Evolutionary conservation across 2,888 invertebrate genomes (phyloP), one percentile per base, ranked within the genome.

Genomic region (Tromatobia lineatoria): DNA sequence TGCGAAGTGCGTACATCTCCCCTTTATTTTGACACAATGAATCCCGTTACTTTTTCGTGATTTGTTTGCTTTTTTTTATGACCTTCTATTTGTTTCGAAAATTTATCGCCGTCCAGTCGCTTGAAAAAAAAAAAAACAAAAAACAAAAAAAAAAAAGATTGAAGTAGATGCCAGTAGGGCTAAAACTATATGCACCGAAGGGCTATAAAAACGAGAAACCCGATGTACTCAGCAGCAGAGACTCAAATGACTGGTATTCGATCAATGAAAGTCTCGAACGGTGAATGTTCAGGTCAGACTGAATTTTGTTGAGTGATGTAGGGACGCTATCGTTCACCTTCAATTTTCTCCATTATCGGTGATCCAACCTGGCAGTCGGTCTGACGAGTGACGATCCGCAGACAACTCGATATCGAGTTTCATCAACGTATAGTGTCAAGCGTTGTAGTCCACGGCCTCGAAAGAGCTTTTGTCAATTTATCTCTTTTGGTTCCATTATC

Each of bases 301-400:
- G 45, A 73, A n/a, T 25, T 25, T 6, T 7, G n/a, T 25, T 11
- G 38, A 25, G 38, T 45, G 59, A 25, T 18, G 45, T n/a, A 15
- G 45, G 15, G 0, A 61, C 38, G 11, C 6, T 42, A 54, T 42
- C 71, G 71, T 54, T 73, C 59, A 10, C 15, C 45, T 73, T 59
- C 73, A 59, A 73, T 73, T 42, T 47, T n/a, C 25, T 8, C 59
- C 45, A 73, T 73, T 73, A 73, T 73, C 73, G 73, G 25, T 13
- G n/a, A 73, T 59, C 59, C 10, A 57, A 73, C 59, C 45, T 73
- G 71, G 57, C 57, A 10, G 54, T 59, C 29, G 57, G 57, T 34
- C 45, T n/a, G 73, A 59, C 29, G 57, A 25, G 29, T 59, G 59
- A 73, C 47, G 29, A 45, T 18, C 25, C 73, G 59, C 18, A n/a